Conservation (phyloP, 1,140 invertebrate genomes). For the Drosophila cardini region DNA sequence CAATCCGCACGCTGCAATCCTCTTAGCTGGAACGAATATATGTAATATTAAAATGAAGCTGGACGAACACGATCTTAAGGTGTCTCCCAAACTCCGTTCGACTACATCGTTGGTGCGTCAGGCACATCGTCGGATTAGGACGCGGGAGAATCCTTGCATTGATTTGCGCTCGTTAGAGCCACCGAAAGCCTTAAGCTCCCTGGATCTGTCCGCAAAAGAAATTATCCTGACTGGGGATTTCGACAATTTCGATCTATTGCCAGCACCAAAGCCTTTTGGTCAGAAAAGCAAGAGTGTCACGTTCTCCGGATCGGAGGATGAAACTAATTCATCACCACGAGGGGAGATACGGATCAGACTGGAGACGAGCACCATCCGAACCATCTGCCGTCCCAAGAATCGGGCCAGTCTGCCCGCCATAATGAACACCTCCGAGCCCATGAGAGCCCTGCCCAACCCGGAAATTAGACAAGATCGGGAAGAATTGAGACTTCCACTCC, state of each 20-base stretch:
- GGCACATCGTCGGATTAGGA: constrained; percentile 55
- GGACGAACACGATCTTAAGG: constrained; percentile 39
- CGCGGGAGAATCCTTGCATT: constrained; percentile 44
- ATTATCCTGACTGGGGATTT: not conserved
- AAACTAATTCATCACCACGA: constrained; percentile 20
- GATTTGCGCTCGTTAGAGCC: constrained; percentile 26
- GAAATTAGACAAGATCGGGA: constrained; percentile 35
- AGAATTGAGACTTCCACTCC: constrained; percentile 24
- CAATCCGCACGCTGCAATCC: constrained; percentile 23
- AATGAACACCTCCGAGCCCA: constrained; percentile 11
- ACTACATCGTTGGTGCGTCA: constrained; percentile 56
- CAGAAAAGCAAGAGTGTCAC: not conserved
- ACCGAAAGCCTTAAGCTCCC: not conserved
- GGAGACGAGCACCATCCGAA: constrained; percentile 44
- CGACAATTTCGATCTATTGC: not conserved
- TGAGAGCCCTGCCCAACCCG: constrained; percentile 50
- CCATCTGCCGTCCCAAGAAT: constrained; percentile 44
- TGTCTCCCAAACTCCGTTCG: constrained; percentile 37
- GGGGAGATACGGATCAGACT: constrained; percentile 60
- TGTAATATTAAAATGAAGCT: constrained; percentile 42
- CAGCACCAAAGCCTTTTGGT: constrained; percentile 9
- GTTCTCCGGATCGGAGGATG: constrained; percentile 43
- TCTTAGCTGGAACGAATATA: constrained; percentile 40
- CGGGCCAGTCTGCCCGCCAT: constrained; percentile 5
- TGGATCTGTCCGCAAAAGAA: not conserved